phyloP scores from a whole-genome alignment of 1,140 invertebrate genomes.

The Medauroidea extradentata region DNA sequence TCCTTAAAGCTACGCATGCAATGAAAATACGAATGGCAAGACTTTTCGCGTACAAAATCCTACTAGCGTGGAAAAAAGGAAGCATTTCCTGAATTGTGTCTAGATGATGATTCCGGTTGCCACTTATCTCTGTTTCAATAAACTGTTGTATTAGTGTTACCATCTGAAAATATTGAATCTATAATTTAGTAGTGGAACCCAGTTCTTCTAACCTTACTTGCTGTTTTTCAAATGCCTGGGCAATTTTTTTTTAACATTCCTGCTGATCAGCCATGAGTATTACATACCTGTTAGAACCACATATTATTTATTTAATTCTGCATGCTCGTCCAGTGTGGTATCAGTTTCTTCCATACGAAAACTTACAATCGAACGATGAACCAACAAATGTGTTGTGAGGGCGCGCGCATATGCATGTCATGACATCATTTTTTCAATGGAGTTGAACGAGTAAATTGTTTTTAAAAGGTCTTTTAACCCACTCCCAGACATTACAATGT shows the following conservation, averaged over 20 bases:
- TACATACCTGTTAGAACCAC: conserved; percentile 8
- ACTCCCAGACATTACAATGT: no score
- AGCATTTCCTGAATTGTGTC: conserved; percentile 40
- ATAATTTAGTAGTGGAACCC: no score
- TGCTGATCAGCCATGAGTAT: conserved; percentile 7
- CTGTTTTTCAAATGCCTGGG: conserved; percentile 1
- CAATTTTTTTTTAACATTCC: conserved; percentile 17
- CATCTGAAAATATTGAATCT: no score
- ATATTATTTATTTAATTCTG: neutral
- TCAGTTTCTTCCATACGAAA: no score
- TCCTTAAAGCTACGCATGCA: conserved; percentile 35
- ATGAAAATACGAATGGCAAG: conserved; percentile 43
- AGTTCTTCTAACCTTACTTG: no score
- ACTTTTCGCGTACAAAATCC: conserved; percentile 45
- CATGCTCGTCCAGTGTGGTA: no score
- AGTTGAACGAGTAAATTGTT: conserved; percentile 10
- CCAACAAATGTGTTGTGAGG: conserved; percentile 19
- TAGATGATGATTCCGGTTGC: conserved; percentile 26
- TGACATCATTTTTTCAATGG: conserved; percentile 19
- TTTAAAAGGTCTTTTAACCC: neutral
- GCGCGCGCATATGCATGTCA: conserved; percentile 16
- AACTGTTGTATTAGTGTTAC: no score
- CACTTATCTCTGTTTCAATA: no score
- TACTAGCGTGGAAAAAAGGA: conserved; percentile 42
- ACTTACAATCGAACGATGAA: conserved; percentile 12